Base-by-base conservation (phyloP, 2,113 vertebrate species). In the Gyps fulvus region DNA sequence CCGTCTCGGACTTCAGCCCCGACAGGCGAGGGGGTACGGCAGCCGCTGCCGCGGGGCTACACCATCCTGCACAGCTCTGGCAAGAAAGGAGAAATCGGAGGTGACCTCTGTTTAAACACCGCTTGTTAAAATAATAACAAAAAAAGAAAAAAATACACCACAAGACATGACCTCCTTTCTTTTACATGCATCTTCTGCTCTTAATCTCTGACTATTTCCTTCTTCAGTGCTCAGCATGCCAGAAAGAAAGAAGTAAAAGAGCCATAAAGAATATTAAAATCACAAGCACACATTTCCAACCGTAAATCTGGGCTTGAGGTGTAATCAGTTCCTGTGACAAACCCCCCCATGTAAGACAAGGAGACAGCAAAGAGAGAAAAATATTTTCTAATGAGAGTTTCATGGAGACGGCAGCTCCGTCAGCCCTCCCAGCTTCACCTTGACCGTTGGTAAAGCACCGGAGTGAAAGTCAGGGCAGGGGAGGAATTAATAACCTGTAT, bases 401-500 rank as follows among this genome's bases (percentile, higher is more conserved):
- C 36, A 18, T 0, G 12, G 66, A 82, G 61, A 45, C 1, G 2
- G 61, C 66, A 88, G 74, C 90, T 85, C 58, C 2, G 2, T 36
- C 58, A 79, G 83, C 81, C 62, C 72, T 74, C 45, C 54, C 59
- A 10, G 84, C 92, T 74, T 97, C 97, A 97, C 92, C 92, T 90
- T 93, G 83, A 40, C 50, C 2, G 0, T 18, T 0, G 0, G 26
- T 4, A 84, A 77, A 61, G 70, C 74, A 58, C 52, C 1, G 0
- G 78, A 91, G 79, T 61, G 79, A 85, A 95, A 86, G 90, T 73
- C 92, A 93, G 76, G 67, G 82, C 79, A 89, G 69, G 67, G 67
- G 32, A 89, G 76, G 86, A 93, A 93, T 94, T 97, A 95, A 95
- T 88, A 90, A 93, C 67, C 94, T 93, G 90, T 59, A 78, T 84